Evolutionary conservation across 2,797 vertebrate species (phyloP), one percentile per base, ranked within the genome.

Genomic region (Epinephelus malabaricus): DNA sequence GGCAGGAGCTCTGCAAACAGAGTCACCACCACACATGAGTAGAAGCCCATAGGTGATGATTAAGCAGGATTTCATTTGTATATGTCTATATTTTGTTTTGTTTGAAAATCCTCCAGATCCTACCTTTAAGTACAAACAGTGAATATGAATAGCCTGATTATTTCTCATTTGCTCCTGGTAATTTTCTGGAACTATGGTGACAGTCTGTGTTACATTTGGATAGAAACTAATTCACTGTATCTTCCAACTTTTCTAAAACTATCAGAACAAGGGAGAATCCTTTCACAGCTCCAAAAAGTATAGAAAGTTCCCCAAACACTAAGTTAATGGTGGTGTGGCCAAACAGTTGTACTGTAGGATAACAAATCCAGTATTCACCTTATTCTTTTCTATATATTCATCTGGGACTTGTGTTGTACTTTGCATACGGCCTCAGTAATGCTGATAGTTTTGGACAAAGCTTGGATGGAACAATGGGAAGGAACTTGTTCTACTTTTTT

Each of bases 391-490:
- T 34, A 34, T 8, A 34, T 34, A 34, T 34, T 34, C 7, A 2
- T 34, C 34, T 34, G 34, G 7, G 34, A 34, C 34, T 34, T 34
- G 34, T 34, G 18, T 43, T 75, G 21, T 38, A 61, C 19, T 77
- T 40, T 77, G 58, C 34, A 58, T 64, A 23, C 43, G 23, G 11
- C 27, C 40, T 60, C 18, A 50, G 78, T n/a, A 15, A 34, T n/a
- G 25, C 46, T 46, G 45, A 19, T 49, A 40, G 47, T 69, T 70
- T 47, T 60, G 50, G 49, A 72, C n/a, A 61, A 49, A 81, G 61
- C 27, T 43, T 40, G 49, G 59, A 69, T 73, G 69, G 47, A 79
- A 71, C 25, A 74, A 47, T 51, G 38, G 51, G 73, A 62, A 58
- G 43, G 69, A 63, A 59, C 51, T 65, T 50, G 23, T 58, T 55